phyloP scores from a whole-genome alignment of 2,797 vertebrate genomes.

The Lagodon rhomboides region DNA sequence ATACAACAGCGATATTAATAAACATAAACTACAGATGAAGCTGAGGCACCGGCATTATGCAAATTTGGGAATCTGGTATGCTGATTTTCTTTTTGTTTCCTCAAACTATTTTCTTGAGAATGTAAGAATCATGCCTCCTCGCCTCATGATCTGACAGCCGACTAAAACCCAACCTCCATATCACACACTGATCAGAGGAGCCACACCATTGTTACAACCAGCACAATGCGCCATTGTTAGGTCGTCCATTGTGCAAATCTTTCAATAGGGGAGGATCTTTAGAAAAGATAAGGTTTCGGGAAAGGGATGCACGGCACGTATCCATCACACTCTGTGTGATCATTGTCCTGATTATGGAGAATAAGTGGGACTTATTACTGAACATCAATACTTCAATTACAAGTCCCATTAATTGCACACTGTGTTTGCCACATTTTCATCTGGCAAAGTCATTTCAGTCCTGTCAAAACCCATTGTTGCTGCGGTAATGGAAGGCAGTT shows the following conservation, averaged over 20 bases:
- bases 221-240: slow-evolving; percentile 72
- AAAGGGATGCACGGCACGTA: slow-evolving; percentile 52
- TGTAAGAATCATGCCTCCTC: neutral
- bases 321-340: slow-evolving; percentile 47
- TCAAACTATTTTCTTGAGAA: slow-evolving; percentile 15
- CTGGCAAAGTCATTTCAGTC: slow-evolving; percentile 62
- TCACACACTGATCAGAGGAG: slow-evolving; percentile 46
- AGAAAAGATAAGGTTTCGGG: slow-evolving; percentile 37
- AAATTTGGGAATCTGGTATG: slow-evolving; percentile 29
- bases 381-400: slow-evolving; percentile 78
- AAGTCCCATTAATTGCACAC: slow-evolving; percentile 69
- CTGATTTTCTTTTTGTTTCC: slow-evolving; percentile 30
- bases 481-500: slow-evolving; percentile 66
- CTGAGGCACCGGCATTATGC: slow-evolving; percentile 22
- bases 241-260: slow-evolving; percentile 42
- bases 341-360: slow-evolving; percentile 60
- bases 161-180: slow-evolving; percentile 32
- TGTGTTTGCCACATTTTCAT: slow-evolving; percentile 46
- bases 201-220: slow-evolving; percentile 50
- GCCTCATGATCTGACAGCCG: slow-evolving; percentile 30
- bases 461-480: slow-evolving; percentile 65
- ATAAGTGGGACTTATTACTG: slow-evolving; percentile 71
- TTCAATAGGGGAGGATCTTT: slow-evolving; percentile 41
- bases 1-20: slow-evolving; percentile 41
- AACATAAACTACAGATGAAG: slow-evolving; percentile 31